phyloP scores from a whole-genome alignment of 2,888 invertebrate species.

The Schizotus pectinicornis region DNA sequence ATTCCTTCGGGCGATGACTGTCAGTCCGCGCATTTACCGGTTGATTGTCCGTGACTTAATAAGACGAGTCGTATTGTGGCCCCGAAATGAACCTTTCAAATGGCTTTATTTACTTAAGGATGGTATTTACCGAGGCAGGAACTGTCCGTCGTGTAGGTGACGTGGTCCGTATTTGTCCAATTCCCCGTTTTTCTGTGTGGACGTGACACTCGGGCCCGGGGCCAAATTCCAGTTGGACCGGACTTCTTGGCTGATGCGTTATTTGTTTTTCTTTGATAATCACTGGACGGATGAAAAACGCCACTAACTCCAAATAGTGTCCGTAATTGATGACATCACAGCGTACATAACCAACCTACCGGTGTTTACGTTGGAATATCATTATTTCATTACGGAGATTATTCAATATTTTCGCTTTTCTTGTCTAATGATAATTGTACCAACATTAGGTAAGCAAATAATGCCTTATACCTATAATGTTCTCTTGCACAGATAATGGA shows the following conservation, averaged over 20 bases:
- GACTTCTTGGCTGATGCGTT: conserved; percentile 13
- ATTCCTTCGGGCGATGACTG: conserved; percentile 16
- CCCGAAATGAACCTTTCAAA: conserved; percentile 30
- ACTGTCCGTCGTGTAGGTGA: conserved; percentile 28
- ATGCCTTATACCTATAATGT: too few relatives aligned
- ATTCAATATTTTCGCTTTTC: too few relatives aligned
- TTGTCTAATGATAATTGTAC: too few relatives aligned
- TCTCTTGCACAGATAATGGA: too few relatives aligned
- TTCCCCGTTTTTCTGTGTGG: conserved; percentile 16
- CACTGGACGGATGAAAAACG: too few relatives aligned
- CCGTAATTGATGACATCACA: too few relatives aligned
- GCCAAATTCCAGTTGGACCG: not conserved
- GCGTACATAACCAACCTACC: too few relatives aligned
- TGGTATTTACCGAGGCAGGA: conserved; percentile 37
- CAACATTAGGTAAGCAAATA: too few relatives aligned
- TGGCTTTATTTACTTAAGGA: conserved; percentile 38
- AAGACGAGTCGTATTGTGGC: conserved; percentile 13
- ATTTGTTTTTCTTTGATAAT: conserved; percentile 8
- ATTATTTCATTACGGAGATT: too few relatives aligned
- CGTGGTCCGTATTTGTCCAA: conserved; percentile 27
- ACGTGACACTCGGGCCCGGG: conserved; percentile 3
- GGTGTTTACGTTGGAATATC: too few relatives aligned
- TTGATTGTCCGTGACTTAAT: conserved; percentile 31
- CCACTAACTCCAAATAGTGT: too few relatives aligned
- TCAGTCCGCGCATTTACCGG: conserved; percentile 25